phyloP scores from a whole-genome alignment of 2,113 vertebrate genomes.

The Prietella phreatophila region DNA sequence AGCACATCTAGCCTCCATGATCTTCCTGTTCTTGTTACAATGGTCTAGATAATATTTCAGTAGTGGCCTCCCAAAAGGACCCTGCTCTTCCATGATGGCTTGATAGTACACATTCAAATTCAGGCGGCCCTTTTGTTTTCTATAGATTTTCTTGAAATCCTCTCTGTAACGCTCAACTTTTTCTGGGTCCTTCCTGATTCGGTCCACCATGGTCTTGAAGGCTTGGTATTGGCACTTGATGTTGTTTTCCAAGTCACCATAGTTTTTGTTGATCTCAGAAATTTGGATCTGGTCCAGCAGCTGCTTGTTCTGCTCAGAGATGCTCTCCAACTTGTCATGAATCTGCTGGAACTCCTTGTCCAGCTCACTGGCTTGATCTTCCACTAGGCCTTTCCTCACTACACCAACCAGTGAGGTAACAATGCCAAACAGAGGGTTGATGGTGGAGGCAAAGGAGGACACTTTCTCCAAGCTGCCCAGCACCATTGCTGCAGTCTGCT shows the following conservation, averaged over 20 bases:
- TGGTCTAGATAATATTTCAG: constrained; percentile 70
- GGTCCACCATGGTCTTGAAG: constrained; percentile 68
- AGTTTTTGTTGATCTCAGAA: constrained; percentile 72
- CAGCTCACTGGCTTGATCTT: constrained; percentile 59
- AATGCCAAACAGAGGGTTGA: constrained; percentile 71
- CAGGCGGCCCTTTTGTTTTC: constrained; percentile 62
- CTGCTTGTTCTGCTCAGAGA: constrained; percentile 69
- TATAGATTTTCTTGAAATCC: constrained; percentile 65
- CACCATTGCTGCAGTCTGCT: constrained; percentile 64
- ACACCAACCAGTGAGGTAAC: constrained; percentile 71
- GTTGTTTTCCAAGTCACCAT: constrained; percentile 69
- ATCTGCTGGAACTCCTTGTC: constrained; percentile 69
- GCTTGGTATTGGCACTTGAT: constrained; percentile 73
- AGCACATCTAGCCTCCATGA: constrained; percentile 72
- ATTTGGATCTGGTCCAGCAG: constrained; percentile 68
- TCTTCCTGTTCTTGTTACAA: constrained; percentile 58
- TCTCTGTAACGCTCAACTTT: constrained; percentile 53
- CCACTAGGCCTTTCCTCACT: constrained; percentile 63
- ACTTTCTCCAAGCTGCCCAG: constrained; percentile 72
- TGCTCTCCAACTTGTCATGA: constrained; percentile 66
- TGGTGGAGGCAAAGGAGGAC: constrained; percentile 71
- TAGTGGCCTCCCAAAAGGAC: constrained; percentile 64
- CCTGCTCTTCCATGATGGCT: constrained; percentile 58
- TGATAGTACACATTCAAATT: constrained; percentile 71
- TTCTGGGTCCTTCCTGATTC: constrained; percentile 64